These are phyloP conservation scores for Hesperia comma DNA, from an alignment of 2,888 invertebrate species.

Conservation along the genomic window DNA sequence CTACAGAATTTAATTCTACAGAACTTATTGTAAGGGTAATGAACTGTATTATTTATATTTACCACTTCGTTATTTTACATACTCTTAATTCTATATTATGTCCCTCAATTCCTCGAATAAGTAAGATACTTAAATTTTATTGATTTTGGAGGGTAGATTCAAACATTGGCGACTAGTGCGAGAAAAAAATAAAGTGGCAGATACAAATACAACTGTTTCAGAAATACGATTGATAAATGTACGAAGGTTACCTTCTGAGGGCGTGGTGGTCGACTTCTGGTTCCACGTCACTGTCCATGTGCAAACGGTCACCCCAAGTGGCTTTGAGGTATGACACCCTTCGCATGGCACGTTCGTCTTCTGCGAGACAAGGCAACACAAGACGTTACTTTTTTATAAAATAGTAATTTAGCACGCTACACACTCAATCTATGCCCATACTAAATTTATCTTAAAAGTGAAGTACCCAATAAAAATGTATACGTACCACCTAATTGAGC, in stretches of 20 bases:
- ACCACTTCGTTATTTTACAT: slow-evolving; percentile 16
- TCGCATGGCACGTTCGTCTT: slow-evolving; percentile 94
- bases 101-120: too few relatives aligned
- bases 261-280: slow-evolving; percentile 85
- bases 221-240: slow-evolving; percentile 21
- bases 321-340: slow-evolving; percentile 97
- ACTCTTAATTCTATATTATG: too few relatives aligned
- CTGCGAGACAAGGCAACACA: slow-evolving; percentile 70
- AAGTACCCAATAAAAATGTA: too few relatives aligned
- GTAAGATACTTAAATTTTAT: neutral
- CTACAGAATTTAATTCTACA: slow-evolving; percentile 43
- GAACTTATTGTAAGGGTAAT: slow-evolving; percentile 16
- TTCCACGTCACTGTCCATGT: slow-evolving; percentile 87
- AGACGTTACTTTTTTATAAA: neutral
- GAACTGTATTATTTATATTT: slow-evolving; percentile 26
- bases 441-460: too few relatives aligned
- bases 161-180: neutral
- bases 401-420: too few relatives aligned
- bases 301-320: slow-evolving; percentile 91
- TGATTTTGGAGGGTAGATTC: neutral
- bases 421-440: too few relatives aligned
- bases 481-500: slow-evolving; percentile 79
- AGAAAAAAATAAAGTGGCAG: slow-evolving; percentile 26
- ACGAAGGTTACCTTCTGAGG: slow-evolving; percentile 85
- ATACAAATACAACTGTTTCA: slow-evolving; percentile 34